A percentile compares a stretch with the other conserved stretches of the same genome.
phyloP scores from a whole-genome alignment of 2,113 vertebrate genomes.

The Meleagris gallopavo region DNA sequence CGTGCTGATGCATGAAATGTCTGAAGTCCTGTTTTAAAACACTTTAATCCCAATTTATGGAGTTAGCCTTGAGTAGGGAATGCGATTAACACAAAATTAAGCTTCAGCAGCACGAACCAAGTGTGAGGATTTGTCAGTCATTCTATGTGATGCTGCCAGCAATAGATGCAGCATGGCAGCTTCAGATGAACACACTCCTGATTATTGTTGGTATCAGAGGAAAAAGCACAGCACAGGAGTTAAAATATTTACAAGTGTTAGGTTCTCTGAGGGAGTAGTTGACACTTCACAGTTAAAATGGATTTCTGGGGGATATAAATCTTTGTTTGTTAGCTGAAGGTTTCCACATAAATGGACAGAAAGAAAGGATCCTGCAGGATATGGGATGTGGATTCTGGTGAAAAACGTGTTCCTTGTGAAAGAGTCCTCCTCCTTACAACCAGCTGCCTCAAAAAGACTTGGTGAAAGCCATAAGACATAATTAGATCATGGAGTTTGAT shows the following conservation, averaged over 20 bases:
- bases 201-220: background rate
- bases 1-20: background rate
- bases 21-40: background rate
- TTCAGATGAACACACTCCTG: background rate
- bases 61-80: background rate
- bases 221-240: background rate
- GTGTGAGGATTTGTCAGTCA: background rate
- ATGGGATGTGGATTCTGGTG: background rate
- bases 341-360: background rate
- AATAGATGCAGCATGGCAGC: background rate
- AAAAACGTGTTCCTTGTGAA: background rate
- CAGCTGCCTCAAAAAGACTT: conserved; percentile 52
- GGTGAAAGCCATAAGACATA: conserved; percentile 56
- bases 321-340: background rate
- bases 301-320: background rate
- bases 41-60: background rate
- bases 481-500: conserved; percentile 70
- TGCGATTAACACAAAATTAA: background rate
- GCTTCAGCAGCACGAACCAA: background rate
- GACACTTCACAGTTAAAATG: conserved; percentile 13
- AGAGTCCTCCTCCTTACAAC: conserved; percentile 29
- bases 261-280: background rate
- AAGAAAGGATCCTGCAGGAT: conserved; percentile 3
- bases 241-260: conserved; percentile 19
- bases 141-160: background rate